phyloP scores from a whole-genome alignment of 1,140 invertebrate species.

The Aphelenchoides fujianensis region DNA sequence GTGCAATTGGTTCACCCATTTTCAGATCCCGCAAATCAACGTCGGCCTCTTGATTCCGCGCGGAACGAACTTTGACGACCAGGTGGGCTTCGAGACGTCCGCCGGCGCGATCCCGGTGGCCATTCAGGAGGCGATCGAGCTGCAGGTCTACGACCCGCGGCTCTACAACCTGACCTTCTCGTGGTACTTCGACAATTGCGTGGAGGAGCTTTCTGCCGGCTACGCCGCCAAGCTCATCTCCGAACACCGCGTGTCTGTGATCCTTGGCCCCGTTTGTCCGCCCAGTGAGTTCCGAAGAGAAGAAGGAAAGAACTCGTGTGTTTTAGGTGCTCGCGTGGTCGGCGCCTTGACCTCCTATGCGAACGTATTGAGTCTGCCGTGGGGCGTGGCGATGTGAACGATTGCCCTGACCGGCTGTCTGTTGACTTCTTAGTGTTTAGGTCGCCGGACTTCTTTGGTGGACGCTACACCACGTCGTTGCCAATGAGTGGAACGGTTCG shows the following conservation, averaged over 20 bases:
- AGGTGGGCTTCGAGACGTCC: background rate
- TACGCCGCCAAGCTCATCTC: background rate
- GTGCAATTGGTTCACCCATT: too few relatives aligned
- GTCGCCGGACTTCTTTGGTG: background rate
- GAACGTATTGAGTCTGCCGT: too few relatives aligned
- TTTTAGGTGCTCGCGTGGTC: background rate
- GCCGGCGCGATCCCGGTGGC: background rate
- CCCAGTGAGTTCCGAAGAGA: too few relatives aligned
- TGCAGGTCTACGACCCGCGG: background rate
- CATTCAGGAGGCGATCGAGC: background rate
- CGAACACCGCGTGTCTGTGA: background rate
- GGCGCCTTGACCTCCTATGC: background rate
- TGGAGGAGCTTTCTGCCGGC: background rate
- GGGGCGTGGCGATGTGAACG: too few relatives aligned
- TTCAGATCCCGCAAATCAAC: background rate
- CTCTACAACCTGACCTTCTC: background rate
- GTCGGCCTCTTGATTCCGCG: background rate
- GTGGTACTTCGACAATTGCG: background rate
- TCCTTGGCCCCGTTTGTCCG: background rate
- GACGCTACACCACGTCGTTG: slow-evolving; percentile 6
- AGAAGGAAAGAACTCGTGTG: too few relatives aligned
- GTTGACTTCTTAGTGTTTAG: too few relatives aligned
- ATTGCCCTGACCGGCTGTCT: too few relatives aligned
- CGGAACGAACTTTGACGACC: background rate
- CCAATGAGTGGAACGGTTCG: background rate